Conservation (phyloP, 2,113 vertebrate genomes). For the Crotalus viridis region DNA sequence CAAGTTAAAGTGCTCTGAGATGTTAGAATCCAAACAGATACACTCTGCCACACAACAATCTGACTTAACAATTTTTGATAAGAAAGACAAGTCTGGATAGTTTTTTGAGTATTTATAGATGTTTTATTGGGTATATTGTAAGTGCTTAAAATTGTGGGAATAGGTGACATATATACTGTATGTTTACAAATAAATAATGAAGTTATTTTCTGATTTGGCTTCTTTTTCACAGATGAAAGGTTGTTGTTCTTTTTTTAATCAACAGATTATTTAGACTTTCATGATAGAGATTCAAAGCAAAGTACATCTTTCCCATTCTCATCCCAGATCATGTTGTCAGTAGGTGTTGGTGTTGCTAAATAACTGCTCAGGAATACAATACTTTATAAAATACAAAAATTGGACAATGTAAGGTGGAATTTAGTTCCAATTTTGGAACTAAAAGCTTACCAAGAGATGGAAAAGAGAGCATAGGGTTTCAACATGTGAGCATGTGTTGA, state of each 20-base stretch:
- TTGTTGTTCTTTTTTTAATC: neutral
- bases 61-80: neutral
- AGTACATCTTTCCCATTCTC: neutral
- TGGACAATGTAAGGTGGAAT: neutral
- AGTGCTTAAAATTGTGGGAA: neutral
- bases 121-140: neutral
- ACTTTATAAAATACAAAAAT: neutral
- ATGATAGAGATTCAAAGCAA: neutral
- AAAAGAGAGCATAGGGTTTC: neutral
- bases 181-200: neutral
- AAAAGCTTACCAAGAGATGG: neutral
- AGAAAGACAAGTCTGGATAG: neutral
- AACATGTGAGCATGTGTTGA: neutral
- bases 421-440: too few relatives aligned
- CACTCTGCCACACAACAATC: neutral
- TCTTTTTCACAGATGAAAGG: neutral
- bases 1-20: neutral
- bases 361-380: neutral
- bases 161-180: neutral
- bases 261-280: neutral
- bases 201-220: neutral
- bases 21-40: neutral
- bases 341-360: neutral
- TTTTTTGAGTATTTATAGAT: neutral
- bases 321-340: too few relatives aligned